Evolutionary conservation across 2,113 vertebrate species (phyloP), one percentile per base, ranked within the genome.

Genomic region (Egretta garzetta): DNA sequence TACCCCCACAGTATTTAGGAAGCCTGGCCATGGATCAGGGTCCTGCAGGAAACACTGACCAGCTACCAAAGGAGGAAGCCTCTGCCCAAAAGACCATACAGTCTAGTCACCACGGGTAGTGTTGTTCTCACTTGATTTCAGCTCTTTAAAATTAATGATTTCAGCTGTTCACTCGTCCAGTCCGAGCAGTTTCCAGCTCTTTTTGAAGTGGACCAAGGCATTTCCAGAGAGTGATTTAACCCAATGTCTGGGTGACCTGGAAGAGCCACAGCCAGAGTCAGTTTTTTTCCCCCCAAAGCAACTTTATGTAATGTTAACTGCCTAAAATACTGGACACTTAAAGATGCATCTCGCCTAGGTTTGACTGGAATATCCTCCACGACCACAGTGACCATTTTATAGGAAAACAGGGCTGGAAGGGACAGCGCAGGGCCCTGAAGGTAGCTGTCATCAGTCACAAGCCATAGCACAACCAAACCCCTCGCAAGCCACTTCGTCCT

Each of bases 271-370:
- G 7, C 4, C 28, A 3, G 2, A 43, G 15, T 22, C 2, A 6
- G 10, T 21, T 1, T 3, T 3, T 55, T 67, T 32, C 9, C 4
- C 23, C n/a, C 9, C 4, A 12, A 11, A 32, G 49, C 8, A 56
- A 32, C 22, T 22, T 3, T 12, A 9, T 3, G 7, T 4, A 5
- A 10, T 0, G 4, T 10, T 3, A 70, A 22, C 41, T 14, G 12
- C 45, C n/a, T 43, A 32, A 52, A 66, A n/a, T 18, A 30, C 27
- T 6, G 26, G 28, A 18, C 8, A 11, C 9, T 15, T 24, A 28
- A 37, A 43, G 52, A 11, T 22, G 6, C 7, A 22, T 12, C 35
- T 41, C 75, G 28, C 7, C 55, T 26, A 13, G 9, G 26, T 70
- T 50, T 35, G 17, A 35, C 14, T 11, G 56, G 55, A 53, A 67